These are phyloP conservation scores for Drosophila peninsularis DNA, from an alignment of 2,888 invertebrate species.

Conservation along the genomic window DNA sequence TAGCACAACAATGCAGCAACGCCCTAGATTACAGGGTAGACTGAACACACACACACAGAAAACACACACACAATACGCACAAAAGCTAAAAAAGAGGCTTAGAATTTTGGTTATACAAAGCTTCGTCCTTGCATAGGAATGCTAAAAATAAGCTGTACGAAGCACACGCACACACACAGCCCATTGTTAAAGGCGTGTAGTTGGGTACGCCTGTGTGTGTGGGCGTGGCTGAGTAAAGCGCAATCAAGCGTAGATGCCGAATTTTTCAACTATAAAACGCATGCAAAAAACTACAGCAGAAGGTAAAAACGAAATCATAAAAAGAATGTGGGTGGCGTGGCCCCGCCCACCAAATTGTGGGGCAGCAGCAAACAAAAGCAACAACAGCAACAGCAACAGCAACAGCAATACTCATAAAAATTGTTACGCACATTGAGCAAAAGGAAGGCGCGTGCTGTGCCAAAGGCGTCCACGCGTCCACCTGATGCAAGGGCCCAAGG, in stretches of 20 bases:
- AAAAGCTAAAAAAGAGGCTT: conserved; percentile 38
- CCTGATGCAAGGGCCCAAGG: conserved; percentile 45
- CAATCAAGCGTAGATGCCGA: conserved; percentile 61
- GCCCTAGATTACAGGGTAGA: conserved; percentile 53
- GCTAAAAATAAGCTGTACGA: conserved; percentile 52
- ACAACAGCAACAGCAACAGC: not conserved
- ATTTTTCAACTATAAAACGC: conserved; percentile 58
- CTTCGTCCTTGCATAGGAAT: conserved; percentile 51
- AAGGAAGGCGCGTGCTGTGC: conserved; percentile 34
- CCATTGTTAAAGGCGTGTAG: conserved; percentile 28
- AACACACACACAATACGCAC: conserved; percentile 9
- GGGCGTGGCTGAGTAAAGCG: conserved; percentile 56
- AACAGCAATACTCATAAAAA: conserved; percentile 75
- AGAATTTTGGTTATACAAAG: conserved; percentile 44
- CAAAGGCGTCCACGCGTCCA: conserved; percentile 40
- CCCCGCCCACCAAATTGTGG: conserved; percentile 23
- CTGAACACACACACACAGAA: conserved; percentile 3
- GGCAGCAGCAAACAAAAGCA: too few species aligned
- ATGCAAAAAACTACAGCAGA: conserved; percentile 64
- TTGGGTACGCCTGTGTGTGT: conserved; percentile 7
- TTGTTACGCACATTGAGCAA: conserved; percentile 70
- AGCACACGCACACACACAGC: not conserved
- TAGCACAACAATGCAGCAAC: conserved; percentile 5
- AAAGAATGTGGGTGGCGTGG: conserved; percentile 34
- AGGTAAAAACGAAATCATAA: conserved; percentile 69